Percentiles rank a stretch among this genome's conserved stretches.
Conservation (phyloP, 2,888 invertebrate species). For the Ormia ochracea region DNA sequence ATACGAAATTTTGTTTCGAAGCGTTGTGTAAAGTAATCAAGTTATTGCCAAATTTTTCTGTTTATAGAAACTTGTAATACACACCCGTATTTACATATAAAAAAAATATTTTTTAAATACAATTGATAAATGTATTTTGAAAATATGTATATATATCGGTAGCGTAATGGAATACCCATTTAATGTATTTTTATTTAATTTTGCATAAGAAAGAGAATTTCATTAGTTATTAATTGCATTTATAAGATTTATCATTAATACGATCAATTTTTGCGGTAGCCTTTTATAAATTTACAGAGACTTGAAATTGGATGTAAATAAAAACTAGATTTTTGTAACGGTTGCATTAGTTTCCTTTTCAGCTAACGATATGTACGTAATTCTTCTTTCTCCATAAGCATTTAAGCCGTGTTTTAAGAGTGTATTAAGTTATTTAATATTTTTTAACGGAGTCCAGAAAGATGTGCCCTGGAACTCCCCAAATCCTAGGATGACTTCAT, state of each 20-base stretch:
- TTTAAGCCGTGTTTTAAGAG: conserved; percentile 26
- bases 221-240: neutral
- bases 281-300: neutral
- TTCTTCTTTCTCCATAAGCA: conserved; percentile 25
- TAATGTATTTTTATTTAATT: neutral
- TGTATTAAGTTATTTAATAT: neutral
- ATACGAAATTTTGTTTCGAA: neutral
- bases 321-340: too few species aligned
- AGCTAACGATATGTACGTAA: neutral
- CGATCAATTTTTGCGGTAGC: neutral
- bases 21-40: neutral
- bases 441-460: conserved; percentile 75
- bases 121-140: neutral
- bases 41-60: neutral
- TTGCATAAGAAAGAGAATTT: neutral
- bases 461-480: conserved; percentile 74
- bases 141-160: neutral
- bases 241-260: neutral
- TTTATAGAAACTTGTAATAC: neutral
- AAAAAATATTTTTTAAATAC: neutral
- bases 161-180: neutral
- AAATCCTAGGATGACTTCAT: conserved; percentile 80
- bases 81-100: neutral
- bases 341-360: neutral
- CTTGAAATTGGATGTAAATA: neutral